phyloP scores from a whole-genome alignment of 1,140 invertebrate genomes.

The Drosophila grimshawi region DNA sequence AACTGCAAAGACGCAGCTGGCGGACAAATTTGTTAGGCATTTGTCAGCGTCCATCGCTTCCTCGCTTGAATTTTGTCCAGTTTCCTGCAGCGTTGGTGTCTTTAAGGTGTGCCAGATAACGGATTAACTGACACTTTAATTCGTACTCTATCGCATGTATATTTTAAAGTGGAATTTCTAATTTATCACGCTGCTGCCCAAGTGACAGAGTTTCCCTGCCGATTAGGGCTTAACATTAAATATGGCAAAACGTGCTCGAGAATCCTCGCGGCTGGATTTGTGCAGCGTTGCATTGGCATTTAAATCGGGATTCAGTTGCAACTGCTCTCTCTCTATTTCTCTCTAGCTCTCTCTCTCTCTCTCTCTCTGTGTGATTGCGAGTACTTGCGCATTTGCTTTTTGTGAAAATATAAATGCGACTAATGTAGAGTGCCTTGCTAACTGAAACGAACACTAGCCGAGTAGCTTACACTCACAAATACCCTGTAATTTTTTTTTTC shows the following conservation, averaged over 20 bases:
- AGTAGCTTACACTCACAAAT: neutral
- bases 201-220: neutral
- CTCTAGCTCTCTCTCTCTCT: neutral
- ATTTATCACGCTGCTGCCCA: constrained; percentile 34
- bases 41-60: constrained; percentile 7
- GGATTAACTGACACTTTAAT: constrained; percentile 56
- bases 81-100: neutral
- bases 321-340: neutral
- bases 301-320: constrained; percentile 61
- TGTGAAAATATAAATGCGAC: constrained; percentile 75
- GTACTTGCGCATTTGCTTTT: constrained; percentile 37
- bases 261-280: constrained; percentile 68
- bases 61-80: neutral
- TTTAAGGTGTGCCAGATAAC: constrained; percentile 42
- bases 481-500: neutral
- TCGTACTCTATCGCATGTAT: constrained; percentile 19
- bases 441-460: constrained; percentile 18
- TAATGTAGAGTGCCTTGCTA: constrained; percentile 61
- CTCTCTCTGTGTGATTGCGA: neutral
- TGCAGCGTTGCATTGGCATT: constrained; percentile 73
- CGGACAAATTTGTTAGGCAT: constrained; percentile 27
- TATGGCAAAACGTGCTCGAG: constrained; percentile 70
- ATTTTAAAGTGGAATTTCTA: constrained; percentile 25
- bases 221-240: constrained; percentile 64
- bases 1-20: constrained; percentile 15